A percentile compares a stretch with the other conserved stretches of the same genome.
phyloP scores from a whole-genome alignment of 2,888 invertebrate genomes.

The Bedellia somnulentella region DNA sequence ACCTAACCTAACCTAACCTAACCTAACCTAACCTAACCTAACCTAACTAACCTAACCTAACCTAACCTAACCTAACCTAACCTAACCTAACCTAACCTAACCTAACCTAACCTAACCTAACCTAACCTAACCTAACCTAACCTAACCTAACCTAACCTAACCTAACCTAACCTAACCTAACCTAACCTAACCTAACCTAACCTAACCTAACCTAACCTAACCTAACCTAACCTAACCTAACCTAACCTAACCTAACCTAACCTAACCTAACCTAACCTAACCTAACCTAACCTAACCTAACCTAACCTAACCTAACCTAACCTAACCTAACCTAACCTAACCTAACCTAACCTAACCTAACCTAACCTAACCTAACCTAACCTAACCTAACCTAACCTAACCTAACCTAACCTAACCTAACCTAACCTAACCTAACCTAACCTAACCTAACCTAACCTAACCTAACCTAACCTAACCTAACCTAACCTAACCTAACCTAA shows the following conservation, averaged over 20 bases:
- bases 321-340: conserved; percentile 8
- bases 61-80: conserved; percentile 6
- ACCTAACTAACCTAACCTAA: conserved; percentile 5
- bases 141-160: conserved; percentile 8
- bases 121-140: conserved; percentile 8
- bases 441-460: conserved; percentile 8
- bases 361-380: conserved; percentile 7
- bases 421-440: conserved; percentile 8
- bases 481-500: conserved; percentile 8
- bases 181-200: conserved; percentile 6
- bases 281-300: conserved; percentile 7
- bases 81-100: conserved; percentile 6
- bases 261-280: conserved; percentile 7
- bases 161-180: conserved; percentile 3
- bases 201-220: conserved; percentile 7
- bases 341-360: conserved; percentile 8
- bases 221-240: conserved; percentile 6
- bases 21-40: conserved; percentile 5
- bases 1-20: conserved; percentile 5
- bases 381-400: conserved; percentile 4
- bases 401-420: conserved; percentile 9
- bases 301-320: conserved; percentile 7
- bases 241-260: conserved; percentile 5
- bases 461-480: conserved; percentile 8
- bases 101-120: conserved; percentile 7